Base-by-base conservation (phyloP, 2,113 vertebrate genomes). In the Collichthys lucidus region DNA sequence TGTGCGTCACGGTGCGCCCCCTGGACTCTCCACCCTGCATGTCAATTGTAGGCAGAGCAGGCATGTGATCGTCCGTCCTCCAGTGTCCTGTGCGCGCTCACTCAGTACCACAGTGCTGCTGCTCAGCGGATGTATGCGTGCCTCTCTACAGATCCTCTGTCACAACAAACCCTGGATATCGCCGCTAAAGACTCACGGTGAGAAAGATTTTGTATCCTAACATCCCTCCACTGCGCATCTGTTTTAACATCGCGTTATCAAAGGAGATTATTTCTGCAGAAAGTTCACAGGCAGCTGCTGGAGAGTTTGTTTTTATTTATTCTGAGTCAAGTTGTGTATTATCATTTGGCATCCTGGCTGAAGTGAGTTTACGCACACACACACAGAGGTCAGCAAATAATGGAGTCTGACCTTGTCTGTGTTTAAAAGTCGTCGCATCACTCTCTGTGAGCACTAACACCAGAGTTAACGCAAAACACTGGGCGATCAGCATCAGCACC, bases 1-100 rank as follows among this genome's bases (percentile, higher is more conserved):
- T 17, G 90, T 93, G 93, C 91, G 93, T 94, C 92, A 93, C 88
- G 52, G 85, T 59, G 89, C 80, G 88, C 69, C 55, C n/a, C 79
- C 31, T 40, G 76, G 47, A 80, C 89, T 75, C 86, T 85, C 89
- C 87, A 76, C 85, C 89, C 86, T 53, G 84, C 67, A 60, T 81
- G 89, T 79, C 59, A 88, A 77, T 75, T 49, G 83, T 44, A 60
- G 85, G 77, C 57, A 73, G 70, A 72, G 87, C 77, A 83, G n/a
- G 88, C 91, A 83, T 74, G 89, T 92, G 91, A 92, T 80, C 68
- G 77, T 75, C 73, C 61, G 52, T 83, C 91, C 86, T 78, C 71
- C 80, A 77, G 52, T 56, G 88, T 89, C 90, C 84, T 66, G 44
- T 4, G 60, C 29, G 73, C 52, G 40, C 55, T 68, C 75, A 24